A percentile compares a stretch with the other conserved stretches of the same genome.
These are phyloP conservation scores for Halictus ligatus DNA, from an alignment of 2,888 invertebrate genomes.

Conservation along the genomic window DNA sequence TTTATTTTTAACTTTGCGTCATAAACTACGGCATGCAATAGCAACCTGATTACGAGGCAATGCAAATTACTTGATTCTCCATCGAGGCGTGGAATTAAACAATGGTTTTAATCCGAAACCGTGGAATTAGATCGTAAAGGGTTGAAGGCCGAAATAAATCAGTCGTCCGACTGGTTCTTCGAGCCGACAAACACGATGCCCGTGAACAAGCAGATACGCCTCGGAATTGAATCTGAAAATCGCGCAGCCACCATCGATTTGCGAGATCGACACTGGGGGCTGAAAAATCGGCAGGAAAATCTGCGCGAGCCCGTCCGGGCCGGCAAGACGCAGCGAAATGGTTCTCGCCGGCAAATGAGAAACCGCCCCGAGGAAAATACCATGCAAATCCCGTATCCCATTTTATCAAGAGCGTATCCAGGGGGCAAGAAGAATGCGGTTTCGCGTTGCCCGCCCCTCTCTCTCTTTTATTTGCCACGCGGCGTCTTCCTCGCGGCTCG, in stretches of 20 bases:
- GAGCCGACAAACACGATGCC: no score
- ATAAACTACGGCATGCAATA: no score
- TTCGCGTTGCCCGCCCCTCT: slow-evolving; percentile 12
- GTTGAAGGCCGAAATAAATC: no score
- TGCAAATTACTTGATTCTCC: no score
- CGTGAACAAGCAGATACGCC: not conserved
- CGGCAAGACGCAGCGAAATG: not conserved
- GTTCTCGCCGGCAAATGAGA: slow-evolving; percentile 38
- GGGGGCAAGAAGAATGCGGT: slow-evolving; percentile 37
- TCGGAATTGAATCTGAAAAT: not conserved
- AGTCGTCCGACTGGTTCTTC: no score
- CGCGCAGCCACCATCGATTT: not conserved
- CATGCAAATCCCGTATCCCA: slow-evolving; percentile 52
- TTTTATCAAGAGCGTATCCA: slow-evolving; percentile 53
- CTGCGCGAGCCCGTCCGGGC: not conserved
- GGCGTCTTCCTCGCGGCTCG: not conserved
- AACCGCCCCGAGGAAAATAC: slow-evolving; percentile 41
- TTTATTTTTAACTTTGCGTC: no score
- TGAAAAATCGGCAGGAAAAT: not conserved
- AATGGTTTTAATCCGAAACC: no score
- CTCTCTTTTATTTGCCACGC: slow-evolving; percentile 4
- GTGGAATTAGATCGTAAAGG: no score
- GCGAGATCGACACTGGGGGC: not conserved
- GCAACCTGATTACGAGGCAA: no score
- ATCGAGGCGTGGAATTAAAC: no score